phyloP scores from a whole-genome alignment of 2,888 invertebrate species.

The Caenorhabditis uteleia region DNA sequence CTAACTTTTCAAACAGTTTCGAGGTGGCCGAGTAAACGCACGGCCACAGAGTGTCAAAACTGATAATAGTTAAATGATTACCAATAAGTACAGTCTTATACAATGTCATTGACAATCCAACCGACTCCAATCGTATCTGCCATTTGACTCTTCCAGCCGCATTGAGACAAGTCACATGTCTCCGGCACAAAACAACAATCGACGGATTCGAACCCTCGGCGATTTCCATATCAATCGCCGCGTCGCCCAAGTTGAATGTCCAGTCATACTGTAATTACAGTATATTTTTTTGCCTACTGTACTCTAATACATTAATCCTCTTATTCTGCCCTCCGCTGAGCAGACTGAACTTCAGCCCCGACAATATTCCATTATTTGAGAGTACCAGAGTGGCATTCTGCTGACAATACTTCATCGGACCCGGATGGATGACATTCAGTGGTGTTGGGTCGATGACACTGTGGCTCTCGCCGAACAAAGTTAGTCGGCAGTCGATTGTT shows the following conservation, averaged over 20 bases:
- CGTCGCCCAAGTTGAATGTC: conserved; percentile 46
- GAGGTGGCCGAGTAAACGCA: too few species aligned
- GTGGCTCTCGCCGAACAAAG: conserved; percentile 42
- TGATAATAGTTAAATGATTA: too few species aligned
- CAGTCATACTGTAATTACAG: conserved; percentile 43
- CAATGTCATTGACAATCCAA: conserved; percentile 41
- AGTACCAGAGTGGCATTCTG: conserved; percentile 28
- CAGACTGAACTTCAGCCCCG: conserved; percentile 41
- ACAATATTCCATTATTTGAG: conserved; percentile 34
- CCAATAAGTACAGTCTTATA: conserved; percentile 21
- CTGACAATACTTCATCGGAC: conserved; percentile 39
- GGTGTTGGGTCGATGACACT: conserved; percentile 37
- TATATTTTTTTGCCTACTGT: neutral
- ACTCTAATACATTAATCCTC: conserved; percentile 34
- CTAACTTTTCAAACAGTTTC: too few species aligned
- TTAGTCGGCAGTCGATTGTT: conserved; percentile 44
- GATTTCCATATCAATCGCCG: conserved; percentile 34
- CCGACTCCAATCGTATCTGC: conserved; percentile 47
- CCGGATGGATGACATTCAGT: conserved; percentile 44
- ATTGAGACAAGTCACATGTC: conserved; percentile 34
- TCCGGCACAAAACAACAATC: conserved; percentile 44
- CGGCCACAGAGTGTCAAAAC: too few species aligned
- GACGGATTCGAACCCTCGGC: conserved; percentile 26
- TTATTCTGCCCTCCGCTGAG: conserved; percentile 35
- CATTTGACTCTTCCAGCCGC: conserved; percentile 20